phyloP scores from a whole-genome alignment of 2,888 invertebrate genomes.

The Drosophila peninsularis region DNA sequence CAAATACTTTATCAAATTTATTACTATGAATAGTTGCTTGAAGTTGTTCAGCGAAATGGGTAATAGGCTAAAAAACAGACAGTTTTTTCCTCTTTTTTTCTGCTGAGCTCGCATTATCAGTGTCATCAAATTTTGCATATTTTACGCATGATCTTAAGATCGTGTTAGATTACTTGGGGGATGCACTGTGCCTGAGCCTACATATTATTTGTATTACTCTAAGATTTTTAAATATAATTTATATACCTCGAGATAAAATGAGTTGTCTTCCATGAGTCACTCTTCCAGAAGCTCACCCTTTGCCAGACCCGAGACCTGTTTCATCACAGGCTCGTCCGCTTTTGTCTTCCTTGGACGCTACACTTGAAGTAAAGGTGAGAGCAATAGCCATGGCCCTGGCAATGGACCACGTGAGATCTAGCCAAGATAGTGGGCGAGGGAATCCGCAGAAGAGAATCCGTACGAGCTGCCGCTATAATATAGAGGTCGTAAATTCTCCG shows the following conservation, averaged over 20 bases:
- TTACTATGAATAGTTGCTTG: neutral
- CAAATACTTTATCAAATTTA: neutral
- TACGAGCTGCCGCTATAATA: neutral
- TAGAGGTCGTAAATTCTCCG: conserved; percentile 35
- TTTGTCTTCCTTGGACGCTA: too few species aligned
- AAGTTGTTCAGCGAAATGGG: too few species aligned
- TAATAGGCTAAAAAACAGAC: neutral
- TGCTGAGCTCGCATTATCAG: neutral
- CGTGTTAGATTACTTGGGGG: neutral
- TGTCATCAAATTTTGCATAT: neutral
- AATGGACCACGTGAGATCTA: conserved; percentile 32
- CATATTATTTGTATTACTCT: neutral
- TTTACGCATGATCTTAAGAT: neutral
- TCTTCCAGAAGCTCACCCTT: neutral
- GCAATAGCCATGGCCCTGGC: conserved; percentile 9
- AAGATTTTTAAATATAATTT: neutral
- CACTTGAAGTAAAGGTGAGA: too few species aligned
- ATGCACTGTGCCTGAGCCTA: neutral
- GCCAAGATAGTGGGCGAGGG: conserved; percentile 33
- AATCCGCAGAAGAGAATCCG: conserved; percentile 23
- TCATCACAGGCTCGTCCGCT: neutral
- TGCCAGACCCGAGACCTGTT: neutral
- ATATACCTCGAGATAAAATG: neutral
- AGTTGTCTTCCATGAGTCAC: neutral
- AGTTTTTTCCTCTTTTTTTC: neutral